Conservation (phyloP, 1,140 invertebrate species). For the Stegodyphus mimosarum region DNA sequence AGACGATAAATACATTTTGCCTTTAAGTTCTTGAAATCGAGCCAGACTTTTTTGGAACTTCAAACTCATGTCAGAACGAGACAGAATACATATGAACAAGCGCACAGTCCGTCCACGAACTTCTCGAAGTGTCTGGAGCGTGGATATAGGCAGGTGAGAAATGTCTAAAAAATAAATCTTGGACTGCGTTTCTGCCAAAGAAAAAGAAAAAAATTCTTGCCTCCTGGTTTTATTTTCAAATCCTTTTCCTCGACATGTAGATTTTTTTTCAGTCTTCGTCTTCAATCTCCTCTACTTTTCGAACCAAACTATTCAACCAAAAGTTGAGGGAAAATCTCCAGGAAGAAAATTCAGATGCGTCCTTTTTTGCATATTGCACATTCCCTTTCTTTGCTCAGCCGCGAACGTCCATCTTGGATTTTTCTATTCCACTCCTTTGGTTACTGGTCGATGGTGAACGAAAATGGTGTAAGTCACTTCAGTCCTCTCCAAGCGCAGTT, state of each 20-base stretch:
- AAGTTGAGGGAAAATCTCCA: constrained; percentile 54
- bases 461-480: constrained; percentile 12
- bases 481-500: too few species aligned
- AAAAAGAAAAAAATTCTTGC: constrained; percentile 5
- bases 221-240: constrained; percentile 53
- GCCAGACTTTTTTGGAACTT: constrained; percentile 8
- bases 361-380: constrained; percentile 60
- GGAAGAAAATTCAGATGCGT: constrained; percentile 51
- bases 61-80: constrained; percentile 3
- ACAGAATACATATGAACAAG: constrained; percentile 18
- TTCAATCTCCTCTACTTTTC: constrained; percentile 49
- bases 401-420: constrained; percentile 54
- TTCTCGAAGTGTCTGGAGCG: constrained; percentile 7
- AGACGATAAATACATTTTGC: constrained; percentile 25
- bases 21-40: constrained; percentile 8
- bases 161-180: constrained; percentile 37
- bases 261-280: constrained; percentile 25
- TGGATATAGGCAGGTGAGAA: neutral
- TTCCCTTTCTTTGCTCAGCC: constrained; percentile 53
- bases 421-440: constrained; percentile 36
- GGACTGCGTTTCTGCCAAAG: constrained; percentile 3
- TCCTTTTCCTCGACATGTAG: constrained; percentile 55
- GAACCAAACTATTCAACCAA: constrained; percentile 46
- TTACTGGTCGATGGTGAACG: neutral
- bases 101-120: constrained; percentile 6